Conservation (phyloP, 2,888 invertebrate genomes). For the Tridacna gigas region DNA sequence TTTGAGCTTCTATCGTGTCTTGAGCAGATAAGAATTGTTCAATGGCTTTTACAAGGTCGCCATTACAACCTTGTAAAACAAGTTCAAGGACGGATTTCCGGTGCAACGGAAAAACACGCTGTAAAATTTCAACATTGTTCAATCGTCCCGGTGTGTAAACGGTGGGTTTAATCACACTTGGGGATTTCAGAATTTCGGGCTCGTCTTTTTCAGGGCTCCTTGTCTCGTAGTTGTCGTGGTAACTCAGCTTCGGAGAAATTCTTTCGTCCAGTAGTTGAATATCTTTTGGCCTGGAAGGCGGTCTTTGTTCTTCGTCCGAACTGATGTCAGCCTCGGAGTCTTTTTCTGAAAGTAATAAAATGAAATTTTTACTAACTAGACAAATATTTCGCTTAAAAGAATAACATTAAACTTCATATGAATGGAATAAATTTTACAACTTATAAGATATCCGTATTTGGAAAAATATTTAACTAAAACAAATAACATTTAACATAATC, state of each 20-base stretch:
- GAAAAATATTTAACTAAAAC: too few relatives aligned
- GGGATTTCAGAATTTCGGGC: slow-evolving; percentile 8
- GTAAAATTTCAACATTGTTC: slow-evolving; percentile 91
- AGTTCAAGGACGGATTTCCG: slow-evolving; percentile 95
- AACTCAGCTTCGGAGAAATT: slow-evolving; percentile 21
- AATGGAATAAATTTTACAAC: too few relatives aligned
- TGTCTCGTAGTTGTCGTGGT: neutral
- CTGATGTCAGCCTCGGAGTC: slow-evolving; percentile 49
- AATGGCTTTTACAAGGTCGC: slow-evolving; percentile 95
- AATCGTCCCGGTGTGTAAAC: slow-evolving; percentile 85
- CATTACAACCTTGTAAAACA: slow-evolving; percentile 95
- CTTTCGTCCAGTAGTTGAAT: neutral
- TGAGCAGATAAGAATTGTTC: slow-evolving; percentile 90
- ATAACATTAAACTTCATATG: too few relatives aligned
- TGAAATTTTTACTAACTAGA: too few relatives aligned
- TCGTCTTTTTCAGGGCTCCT: slow-evolving; percentile 12
- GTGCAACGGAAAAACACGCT: slow-evolving; percentile 93
- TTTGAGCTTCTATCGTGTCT: slow-evolving; percentile 80
- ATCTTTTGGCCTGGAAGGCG: neutral
- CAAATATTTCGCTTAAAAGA: too few relatives aligned
- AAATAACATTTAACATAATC: too few relatives aligned
- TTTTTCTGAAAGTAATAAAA: slow-evolving; percentile 37
- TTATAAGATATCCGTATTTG: too few relatives aligned
- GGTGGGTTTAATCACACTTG: slow-evolving; percentile 67
- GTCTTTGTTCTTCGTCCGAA: slow-evolving; percentile 45